Base-by-base conservation (phyloP, 2,888 invertebrate genomes). In the Tholera decimalis region DNA sequence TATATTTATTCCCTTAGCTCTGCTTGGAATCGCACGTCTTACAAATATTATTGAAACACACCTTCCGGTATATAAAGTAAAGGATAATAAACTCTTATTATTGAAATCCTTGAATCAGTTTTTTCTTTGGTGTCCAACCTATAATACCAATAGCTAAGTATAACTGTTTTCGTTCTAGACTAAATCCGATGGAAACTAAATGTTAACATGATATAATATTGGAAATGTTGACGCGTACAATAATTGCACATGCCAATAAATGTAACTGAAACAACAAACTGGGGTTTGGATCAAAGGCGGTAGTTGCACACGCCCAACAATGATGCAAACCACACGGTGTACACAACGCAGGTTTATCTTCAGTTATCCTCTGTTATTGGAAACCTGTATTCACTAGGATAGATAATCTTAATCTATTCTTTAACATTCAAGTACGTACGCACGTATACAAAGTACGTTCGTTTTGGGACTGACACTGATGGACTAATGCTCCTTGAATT, bases 201-300 rank as follows among this genome's bases (percentile, higher is more conserved):
- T 68, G 73, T 65, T 46, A 64, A 47, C 46, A 37, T 8, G 26
- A 41, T 65, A 41, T 24, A 72, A 72, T 65, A 58, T 70, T 47
- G 11, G 26, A 11, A 24, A 30, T 37, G 22, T 50, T 26, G 39
- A 46, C 26, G 22, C 26, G n/a, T 30, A 66, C 33, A 44, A 66
- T 35, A 73, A 66, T 67, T 55, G 67, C 43, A 39, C 22, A 37
- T 57, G 39, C 41, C 57, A 41, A 46, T 33, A 58, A 11, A 18
- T 18, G 22, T 49, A 49, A 49, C 37, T 28, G 26, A 11, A 74
- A 49, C 18, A 69, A 65, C 66, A 73, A 47, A 74, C 20, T 7
- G 26, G 13, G 33, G 28, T 35, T 28, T 18, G 26, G 41, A 70
- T 74, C 70, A 70, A 70, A 70, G 68, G 35, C 35, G 28, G 35